Evolutionary conservation across 2,113 vertebrate species (phyloP).

Genomic region (Eurystomus gularis): DNA sequence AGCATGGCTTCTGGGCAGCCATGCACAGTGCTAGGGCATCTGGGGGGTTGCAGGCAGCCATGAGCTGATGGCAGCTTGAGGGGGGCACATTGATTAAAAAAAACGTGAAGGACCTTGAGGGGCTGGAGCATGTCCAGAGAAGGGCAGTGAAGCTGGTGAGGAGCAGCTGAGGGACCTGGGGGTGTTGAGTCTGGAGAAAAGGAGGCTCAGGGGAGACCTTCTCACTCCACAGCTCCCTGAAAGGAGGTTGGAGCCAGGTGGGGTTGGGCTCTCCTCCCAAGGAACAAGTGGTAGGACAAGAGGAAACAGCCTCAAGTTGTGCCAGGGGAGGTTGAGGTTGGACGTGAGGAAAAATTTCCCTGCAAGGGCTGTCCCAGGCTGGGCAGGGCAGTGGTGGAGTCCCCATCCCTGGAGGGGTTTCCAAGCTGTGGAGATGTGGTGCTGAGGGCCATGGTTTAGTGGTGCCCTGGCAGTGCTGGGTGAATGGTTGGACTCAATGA

Average conservation of each 20-base stretch:
- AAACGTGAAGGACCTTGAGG: neutral
- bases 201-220: neutral
- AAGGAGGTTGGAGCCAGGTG: neutral
- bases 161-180: neutral
- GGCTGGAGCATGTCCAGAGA: neutral
- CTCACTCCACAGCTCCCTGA: neutral
- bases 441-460: neutral
- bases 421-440: neutral
- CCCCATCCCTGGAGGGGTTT: neutral
- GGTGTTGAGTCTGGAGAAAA: neutral
- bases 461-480: neutral
- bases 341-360: neutral
- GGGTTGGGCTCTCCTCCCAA: neutral
- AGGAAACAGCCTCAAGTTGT: neutral
- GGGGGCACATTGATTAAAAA: too few species aligned
- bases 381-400: neutral
- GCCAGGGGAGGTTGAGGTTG: neutral
- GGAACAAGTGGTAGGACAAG: neutral
- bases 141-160: neutral
- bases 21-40: too few species aligned
- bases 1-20: too few species aligned
- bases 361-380: neutral
- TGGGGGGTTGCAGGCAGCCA: too few species aligned
- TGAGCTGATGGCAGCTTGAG: too few species aligned
- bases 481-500: neutral